phyloP scores from a whole-genome alignment of 2,113 vertebrate genomes.

The Oreotragus oreotragus region DNA sequence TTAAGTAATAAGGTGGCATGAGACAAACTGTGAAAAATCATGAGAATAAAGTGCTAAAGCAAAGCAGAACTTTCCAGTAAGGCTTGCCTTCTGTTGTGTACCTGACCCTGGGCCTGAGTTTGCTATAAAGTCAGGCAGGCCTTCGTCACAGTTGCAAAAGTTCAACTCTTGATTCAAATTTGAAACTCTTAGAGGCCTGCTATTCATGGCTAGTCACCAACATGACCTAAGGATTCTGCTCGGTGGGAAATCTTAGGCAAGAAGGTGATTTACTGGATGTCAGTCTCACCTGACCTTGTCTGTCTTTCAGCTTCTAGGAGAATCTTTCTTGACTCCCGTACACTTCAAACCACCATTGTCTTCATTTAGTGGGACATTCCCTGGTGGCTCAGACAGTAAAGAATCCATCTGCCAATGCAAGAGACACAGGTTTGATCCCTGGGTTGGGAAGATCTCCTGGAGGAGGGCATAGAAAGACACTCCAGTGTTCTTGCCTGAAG shows the following conservation, averaged over 20 bases:
- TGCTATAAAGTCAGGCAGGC: too few species aligned
- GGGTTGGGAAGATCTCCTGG: not conserved
- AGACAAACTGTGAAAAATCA: conserved; percentile 54
- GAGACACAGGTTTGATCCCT: not conserved
- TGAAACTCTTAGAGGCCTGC: not conserved
- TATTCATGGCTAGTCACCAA: not conserved
- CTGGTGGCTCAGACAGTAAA: not conserved
- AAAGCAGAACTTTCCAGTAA: too few species aligned
- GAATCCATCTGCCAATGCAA: not conserved
- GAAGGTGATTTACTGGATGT: not conserved
- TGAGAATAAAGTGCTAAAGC: conserved; percentile 42
- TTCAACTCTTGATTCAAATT: too few species aligned
- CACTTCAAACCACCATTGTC: not conserved
- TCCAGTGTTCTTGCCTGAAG: not conserved
- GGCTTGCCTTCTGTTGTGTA: too few species aligned
- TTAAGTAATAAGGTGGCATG: conserved; percentile 54
- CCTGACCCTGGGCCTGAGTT: too few species aligned
- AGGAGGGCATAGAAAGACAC: not conserved
- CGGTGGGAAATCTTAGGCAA: not conserved
- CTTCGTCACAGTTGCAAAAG: too few species aligned
- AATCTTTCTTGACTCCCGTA: not conserved
- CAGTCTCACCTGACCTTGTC: not conserved
- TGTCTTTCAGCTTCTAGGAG: not conserved
- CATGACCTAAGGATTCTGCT: not conserved
- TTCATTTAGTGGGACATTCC: not conserved